A percentile compares a stretch with the other conserved stretches of the same genome.
Evolutionary conservation across 2,797 vertebrate species (phyloP).

Genomic region (Spea hammondii): DNA sequence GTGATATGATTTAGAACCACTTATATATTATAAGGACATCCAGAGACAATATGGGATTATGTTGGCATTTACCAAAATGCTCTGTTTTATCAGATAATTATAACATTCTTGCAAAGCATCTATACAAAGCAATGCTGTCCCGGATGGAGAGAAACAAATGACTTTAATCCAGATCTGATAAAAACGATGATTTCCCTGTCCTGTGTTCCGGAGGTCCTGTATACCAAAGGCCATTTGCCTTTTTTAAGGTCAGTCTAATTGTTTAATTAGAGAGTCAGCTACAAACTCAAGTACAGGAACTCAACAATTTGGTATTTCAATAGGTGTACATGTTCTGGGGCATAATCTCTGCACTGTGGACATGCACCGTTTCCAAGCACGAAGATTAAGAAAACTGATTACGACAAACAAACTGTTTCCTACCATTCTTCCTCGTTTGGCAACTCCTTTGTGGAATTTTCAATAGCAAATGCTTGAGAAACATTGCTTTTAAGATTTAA

Average conservation of each 20-base stretch:
- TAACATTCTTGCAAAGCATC: too few species aligned
- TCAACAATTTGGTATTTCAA: background rate
- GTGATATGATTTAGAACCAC: too few species aligned
- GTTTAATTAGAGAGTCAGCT: constrained; percentile 10
- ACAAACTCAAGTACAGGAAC: constrained; percentile 8
- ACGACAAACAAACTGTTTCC: constrained; percentile 37
- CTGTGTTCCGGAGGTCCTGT: background rate
- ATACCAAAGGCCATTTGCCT: constrained; percentile 6
- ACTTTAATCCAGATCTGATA: background rate
- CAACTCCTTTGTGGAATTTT: constrained; percentile 20
- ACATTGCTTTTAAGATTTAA: too few species aligned
- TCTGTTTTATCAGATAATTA: too few species aligned
- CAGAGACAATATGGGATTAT: too few species aligned
- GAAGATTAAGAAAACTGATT: constrained; percentile 32
- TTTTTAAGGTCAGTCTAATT: background rate
- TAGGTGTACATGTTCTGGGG: constrained; percentile 1
- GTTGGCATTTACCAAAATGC: too few species aligned
- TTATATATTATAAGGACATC: too few species aligned
- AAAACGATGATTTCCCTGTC: background rate
- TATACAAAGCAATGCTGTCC: too few species aligned
- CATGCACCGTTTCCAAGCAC: constrained; percentile 23
- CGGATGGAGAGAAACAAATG: background rate
- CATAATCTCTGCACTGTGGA: background rate
- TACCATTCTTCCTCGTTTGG: constrained; percentile 28
- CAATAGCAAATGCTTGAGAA: background rate